These are phyloP conservation scores for Anas platyrhynchos DNA, from an alignment of 2,113 vertebrate genomes.

Conservation along the genomic window DNA sequence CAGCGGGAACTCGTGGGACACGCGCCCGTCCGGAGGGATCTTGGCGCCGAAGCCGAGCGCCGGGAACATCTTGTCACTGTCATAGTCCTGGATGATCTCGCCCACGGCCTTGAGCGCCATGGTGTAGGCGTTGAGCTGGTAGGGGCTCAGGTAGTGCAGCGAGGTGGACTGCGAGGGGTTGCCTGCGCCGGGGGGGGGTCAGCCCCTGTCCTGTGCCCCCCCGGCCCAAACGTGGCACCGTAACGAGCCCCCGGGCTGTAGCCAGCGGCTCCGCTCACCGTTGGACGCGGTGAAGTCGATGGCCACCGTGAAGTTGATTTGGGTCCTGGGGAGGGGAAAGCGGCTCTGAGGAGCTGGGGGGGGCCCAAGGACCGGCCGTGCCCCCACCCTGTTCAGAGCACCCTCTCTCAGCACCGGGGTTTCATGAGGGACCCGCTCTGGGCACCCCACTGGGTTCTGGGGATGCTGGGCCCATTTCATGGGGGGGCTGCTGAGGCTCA, in stretches of 20 bases:
- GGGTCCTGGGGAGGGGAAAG: constrained; percentile 80
- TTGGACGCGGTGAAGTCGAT: constrained; percentile 97
- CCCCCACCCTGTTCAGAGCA: too few relatives aligned
- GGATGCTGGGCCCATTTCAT: neutral
- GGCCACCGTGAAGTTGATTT: constrained; percentile 97
- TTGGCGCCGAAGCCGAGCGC: constrained; percentile 94
- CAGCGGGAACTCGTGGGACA: constrained; percentile 93
- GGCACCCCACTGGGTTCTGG: neutral
- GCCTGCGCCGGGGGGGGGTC: constrained; percentile 50
- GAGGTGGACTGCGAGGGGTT: constrained; percentile 94
- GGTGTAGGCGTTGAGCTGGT: constrained; percentile 93
- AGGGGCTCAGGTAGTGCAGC: constrained; percentile 95
- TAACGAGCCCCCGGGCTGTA: neutral
- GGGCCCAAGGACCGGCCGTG: neutral
- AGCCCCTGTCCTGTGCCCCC: accelerated
- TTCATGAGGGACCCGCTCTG: neutral
- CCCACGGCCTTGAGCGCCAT: constrained; percentile 92
- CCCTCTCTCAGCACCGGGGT: neutral
- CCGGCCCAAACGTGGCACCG: neutral
- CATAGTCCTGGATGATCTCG: constrained; percentile 95
- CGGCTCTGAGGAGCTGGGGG: neutral
- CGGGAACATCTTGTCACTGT: constrained; percentile 95
- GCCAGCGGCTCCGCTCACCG: constrained; percentile 80
- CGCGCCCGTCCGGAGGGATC: constrained; percentile 89
- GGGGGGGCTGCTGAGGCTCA: constrained; percentile 31